Evolutionary conservation across 2,113 vertebrate species (phyloP).

Genomic region (Nibea albiflora): DNA sequence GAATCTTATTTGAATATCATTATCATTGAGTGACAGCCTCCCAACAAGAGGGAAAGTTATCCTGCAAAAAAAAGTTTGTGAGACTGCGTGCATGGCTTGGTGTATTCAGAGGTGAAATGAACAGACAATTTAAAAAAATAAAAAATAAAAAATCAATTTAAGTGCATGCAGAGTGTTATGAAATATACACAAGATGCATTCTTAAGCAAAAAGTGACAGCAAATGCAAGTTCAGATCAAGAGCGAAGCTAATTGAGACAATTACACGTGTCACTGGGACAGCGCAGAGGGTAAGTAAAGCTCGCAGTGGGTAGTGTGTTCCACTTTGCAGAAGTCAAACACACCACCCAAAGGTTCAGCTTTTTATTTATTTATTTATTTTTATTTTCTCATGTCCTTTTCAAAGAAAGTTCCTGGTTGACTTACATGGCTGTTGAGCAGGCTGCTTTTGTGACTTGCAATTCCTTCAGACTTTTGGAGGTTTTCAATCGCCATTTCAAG

Average conservation of each 20-base stretch:
- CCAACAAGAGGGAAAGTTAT: conserved; percentile 1
- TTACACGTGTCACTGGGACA: conserved; percentile 37
- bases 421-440: conserved; percentile 99
- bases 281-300: conserved; percentile 50
- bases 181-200: conserved; percentile 26
- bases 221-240: conserved; percentile 51
- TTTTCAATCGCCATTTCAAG: conserved; percentile 99
- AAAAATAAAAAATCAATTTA: conserved; percentile 9
- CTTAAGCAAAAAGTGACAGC: conserved; percentile 47
- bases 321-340: conserved; percentile 47
- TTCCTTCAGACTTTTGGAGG: conserved; percentile 99
- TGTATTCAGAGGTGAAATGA: conserved; percentile 7
- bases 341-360: conserved; percentile 60
- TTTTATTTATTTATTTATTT: not conserved
- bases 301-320: conserved; percentile 51
- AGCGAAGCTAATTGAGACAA: conserved; percentile 19
- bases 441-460: conserved; percentile 99
- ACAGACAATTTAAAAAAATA: conserved; percentile 3
- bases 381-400: conserved; percentile 56
- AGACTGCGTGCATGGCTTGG: conserved; percentile 7
- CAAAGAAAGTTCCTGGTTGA: conserved; percentile 82
- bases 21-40: conserved; percentile 9
- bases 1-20: conserved; percentile 23
- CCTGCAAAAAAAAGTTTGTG: conserved; percentile 2
- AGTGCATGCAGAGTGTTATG: conserved; percentile 42